Evolutionary conservation across 2,888 invertebrate genomes (phyloP).

Genomic region (Leptodirus hochenwartii): DNA sequence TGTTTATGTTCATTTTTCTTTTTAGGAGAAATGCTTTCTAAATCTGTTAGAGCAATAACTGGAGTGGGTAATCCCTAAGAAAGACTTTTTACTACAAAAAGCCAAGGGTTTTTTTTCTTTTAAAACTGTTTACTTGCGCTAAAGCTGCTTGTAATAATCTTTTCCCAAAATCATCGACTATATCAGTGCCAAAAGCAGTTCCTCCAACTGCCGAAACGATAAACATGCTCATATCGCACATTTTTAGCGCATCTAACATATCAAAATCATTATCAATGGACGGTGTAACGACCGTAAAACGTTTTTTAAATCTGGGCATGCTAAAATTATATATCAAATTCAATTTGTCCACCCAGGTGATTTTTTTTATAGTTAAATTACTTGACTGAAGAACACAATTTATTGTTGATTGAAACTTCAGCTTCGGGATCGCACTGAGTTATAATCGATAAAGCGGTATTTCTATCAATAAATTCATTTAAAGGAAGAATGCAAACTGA

Average conservation of each 20-base stretch:
- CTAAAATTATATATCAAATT: conserved; percentile 40
- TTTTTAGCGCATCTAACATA: conserved; percentile 65
- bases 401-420: conserved; percentile 30
- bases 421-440: conserved; percentile 57
- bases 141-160: conserved; percentile 57
- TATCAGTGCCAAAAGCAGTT: conserved; percentile 34
- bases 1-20: conserved; percentile 51
- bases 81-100: conserved; percentile 6
- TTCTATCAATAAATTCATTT: conserved; percentile 45
- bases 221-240: conserved; percentile 70
- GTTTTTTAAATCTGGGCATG: conserved; percentile 70
- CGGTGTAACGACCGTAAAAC: conserved; percentile 67
- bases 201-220: conserved; percentile 47
- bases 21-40: conserved; percentile 55
- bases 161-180: conserved; percentile 65
- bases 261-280: conserved; percentile 54
- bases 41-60: conserved; percentile 51
- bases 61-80: conserved; percentile 53
- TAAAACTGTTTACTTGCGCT: conserved; percentile 39
- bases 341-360: too few relatives aligned
- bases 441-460: conserved; percentile 44
- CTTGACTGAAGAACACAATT: background rate
- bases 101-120: background rate
- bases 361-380: background rate
- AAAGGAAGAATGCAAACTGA: conserved; percentile 55